phyloP scores from a whole-genome alignment of 2,888 invertebrate species.

The Perizoma affinitatum region DNA sequence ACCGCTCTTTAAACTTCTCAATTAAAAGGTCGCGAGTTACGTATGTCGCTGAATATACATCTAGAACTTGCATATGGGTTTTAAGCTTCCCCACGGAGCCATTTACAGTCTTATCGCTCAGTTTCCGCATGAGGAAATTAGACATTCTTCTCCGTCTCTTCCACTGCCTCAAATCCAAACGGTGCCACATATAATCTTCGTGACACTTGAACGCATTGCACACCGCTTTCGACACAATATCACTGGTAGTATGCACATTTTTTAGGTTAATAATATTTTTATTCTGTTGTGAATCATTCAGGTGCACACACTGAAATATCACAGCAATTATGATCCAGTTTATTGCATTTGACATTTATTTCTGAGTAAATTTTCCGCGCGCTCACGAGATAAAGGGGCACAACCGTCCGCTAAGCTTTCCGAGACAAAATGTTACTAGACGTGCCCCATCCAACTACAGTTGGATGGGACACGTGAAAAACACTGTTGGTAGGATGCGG shows the following conservation, averaged over 20 bases:
- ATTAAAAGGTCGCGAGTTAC: slow-evolving; percentile 41
- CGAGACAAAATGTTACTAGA: slow-evolving; percentile 60
- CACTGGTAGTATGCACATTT: slow-evolving; percentile 38
- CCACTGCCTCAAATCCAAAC: slow-evolving; percentile 69
- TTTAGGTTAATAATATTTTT: slow-evolving; percentile 41
- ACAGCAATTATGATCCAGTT: slow-evolving; percentile 56
- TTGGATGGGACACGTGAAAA: slow-evolving; percentile 37
- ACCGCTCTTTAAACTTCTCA: slow-evolving; percentile 61
- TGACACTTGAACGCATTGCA: slow-evolving; percentile 57
- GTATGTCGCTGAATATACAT: slow-evolving; percentile 23
- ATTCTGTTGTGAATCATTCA: slow-evolving; percentile 43
- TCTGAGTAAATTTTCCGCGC: slow-evolving; percentile 40
- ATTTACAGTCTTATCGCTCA: slow-evolving; percentile 27
- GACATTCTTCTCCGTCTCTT: slow-evolving; percentile 66
- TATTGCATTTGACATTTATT: slow-evolving; percentile 54
- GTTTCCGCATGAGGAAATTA: slow-evolving; percentile 30
- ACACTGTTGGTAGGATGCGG: slow-evolving; percentile 48
- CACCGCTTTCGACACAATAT: slow-evolving; percentile 44
- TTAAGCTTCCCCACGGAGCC: slow-evolving; percentile 28
- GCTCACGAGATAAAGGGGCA: slow-evolving; percentile 46
- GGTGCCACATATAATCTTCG: slow-evolving; percentile 59
- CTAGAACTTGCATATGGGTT: slow-evolving; percentile 23
- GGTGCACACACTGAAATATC: slow-evolving; percentile 55
- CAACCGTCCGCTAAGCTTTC: slow-evolving; percentile 65
- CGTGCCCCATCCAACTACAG: too few relatives aligned